Evolutionary conservation across 2,888 invertebrate genomes (phyloP).

Genomic region (Meganola albula): DNA sequence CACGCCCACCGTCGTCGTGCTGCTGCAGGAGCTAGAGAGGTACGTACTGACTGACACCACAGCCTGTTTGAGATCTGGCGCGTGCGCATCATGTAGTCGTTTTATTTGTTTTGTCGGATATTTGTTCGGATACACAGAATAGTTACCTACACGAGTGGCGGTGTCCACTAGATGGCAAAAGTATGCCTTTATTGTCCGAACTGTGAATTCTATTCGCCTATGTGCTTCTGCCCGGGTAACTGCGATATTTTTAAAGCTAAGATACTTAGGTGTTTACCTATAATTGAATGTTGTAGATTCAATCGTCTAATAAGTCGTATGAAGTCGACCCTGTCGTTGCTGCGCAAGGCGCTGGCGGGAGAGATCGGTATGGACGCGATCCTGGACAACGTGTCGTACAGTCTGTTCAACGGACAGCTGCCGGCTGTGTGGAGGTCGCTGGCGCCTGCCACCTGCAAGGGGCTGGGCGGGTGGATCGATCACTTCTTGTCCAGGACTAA

Average conservation of each 20-base stretch:
- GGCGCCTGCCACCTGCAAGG: constrained; percentile 91
- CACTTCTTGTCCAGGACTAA: constrained; percentile 85
- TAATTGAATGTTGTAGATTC: too few species aligned
- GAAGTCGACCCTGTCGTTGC: constrained; percentile 81
- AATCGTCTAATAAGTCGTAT: constrained; percentile 86
- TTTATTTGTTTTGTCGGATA: too few species aligned
- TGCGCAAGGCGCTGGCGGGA: constrained; percentile 91
- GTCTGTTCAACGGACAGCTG: constrained; percentile 90
- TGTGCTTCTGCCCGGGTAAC: too few species aligned
- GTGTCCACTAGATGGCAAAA: too few species aligned
- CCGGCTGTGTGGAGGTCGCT: constrained; percentile 88
- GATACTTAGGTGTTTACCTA: too few species aligned
- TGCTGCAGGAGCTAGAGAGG: constrained; percentile 93
- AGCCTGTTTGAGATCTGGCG: too few species aligned
- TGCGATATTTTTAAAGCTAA: too few species aligned
- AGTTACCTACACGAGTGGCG: too few species aligned
- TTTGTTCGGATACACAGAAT: too few species aligned
- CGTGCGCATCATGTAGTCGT: too few species aligned
- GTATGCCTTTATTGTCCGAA: too few species aligned
- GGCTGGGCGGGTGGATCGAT: constrained; percentile 92
- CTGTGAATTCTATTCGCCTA: too few species aligned
- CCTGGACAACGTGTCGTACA: constrained; percentile 88
- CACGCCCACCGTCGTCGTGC: constrained; percentile 89
- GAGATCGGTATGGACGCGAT: constrained; percentile 94
- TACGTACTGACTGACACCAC: constrained; percentile 16